Evolutionary conservation across 2,113 vertebrate species (phyloP).

Genomic region (Triplophysa rosa): DNA sequence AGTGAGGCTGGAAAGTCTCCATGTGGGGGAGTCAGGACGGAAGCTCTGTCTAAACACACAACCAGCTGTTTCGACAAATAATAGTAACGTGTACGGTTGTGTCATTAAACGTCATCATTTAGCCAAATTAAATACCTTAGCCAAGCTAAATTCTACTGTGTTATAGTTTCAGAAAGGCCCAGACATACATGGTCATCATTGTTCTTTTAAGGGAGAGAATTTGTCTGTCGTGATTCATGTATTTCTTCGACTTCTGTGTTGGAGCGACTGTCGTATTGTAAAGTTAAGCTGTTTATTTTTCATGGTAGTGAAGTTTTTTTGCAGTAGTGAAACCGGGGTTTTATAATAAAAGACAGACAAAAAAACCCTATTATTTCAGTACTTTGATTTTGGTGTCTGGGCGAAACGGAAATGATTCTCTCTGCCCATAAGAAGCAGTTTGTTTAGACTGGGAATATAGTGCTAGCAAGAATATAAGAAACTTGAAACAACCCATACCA

Average conservation of each 20-base stretch:
- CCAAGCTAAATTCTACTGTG: background rate
- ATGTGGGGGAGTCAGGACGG: constrained; percentile 8
- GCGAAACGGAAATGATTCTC: background rate
- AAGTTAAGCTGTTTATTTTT: constrained; percentile 29
- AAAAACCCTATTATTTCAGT: background rate
- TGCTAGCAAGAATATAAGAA: background rate
- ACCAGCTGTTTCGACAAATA: constrained; percentile 24
- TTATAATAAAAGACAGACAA: background rate
- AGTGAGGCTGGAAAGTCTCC: constrained; percentile 31
- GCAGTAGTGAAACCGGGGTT: background rate
- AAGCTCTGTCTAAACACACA: constrained; percentile 32
- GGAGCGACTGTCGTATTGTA: constrained; percentile 1
- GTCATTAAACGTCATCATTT: constrained; percentile 10
- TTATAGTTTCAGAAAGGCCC: constrained; percentile 5
- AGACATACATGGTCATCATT: background rate
- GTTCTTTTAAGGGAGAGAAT: background rate
- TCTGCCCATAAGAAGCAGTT: background rate
- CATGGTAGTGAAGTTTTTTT: background rate
- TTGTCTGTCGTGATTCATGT: constrained; percentile 24
- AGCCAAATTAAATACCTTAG: background rate
- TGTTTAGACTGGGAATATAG: background rate
- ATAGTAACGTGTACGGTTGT: background rate
- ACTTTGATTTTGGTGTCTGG: background rate
- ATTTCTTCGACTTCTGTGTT: constrained; percentile 38
- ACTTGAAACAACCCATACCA: background rate